Evolutionary conservation across 2,888 invertebrate species (phyloP).

Genomic region (Cyaniris semiargus): DNA sequence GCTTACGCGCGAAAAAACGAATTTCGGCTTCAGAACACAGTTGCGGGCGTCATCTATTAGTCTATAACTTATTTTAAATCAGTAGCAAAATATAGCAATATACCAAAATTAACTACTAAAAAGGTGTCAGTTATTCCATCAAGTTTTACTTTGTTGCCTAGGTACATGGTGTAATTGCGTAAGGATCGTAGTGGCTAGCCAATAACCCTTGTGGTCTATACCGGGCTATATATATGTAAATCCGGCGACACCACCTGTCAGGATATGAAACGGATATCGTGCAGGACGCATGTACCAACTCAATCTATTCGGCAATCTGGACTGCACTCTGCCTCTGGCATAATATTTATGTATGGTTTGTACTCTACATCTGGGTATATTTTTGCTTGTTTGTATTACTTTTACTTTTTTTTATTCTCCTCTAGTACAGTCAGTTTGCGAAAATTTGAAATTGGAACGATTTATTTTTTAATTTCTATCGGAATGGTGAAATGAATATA

Average conservation of each 20-base stretch:
- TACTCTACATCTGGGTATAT: no score
- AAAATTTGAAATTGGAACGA: neutral
- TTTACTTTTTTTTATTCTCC: no score
- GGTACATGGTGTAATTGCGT: neutral
- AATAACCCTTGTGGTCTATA: neutral
- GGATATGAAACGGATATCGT: constrained; percentile 2
- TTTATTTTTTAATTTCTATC: neutral
- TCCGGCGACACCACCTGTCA: neutral
- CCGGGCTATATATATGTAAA: neutral
- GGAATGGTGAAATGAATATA: neutral
- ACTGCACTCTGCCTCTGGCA: neutral
- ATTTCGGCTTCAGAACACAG: no score
- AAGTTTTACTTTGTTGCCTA: neutral
- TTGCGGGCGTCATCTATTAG: no score
- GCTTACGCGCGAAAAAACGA: no score
- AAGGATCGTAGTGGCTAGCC: neutral
- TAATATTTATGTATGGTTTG: no score
- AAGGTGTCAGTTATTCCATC: neutral
- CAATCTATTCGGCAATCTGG: neutral
- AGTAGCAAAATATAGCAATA: no score
- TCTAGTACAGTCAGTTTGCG: neutral
- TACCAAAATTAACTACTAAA: no score
- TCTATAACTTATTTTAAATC: no score
- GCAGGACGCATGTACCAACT: neutral
- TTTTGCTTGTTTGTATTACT: no score